phyloP scores from a whole-genome alignment of 2,888 invertebrate genomes.

The Sarcophaga subvicina region DNA sequence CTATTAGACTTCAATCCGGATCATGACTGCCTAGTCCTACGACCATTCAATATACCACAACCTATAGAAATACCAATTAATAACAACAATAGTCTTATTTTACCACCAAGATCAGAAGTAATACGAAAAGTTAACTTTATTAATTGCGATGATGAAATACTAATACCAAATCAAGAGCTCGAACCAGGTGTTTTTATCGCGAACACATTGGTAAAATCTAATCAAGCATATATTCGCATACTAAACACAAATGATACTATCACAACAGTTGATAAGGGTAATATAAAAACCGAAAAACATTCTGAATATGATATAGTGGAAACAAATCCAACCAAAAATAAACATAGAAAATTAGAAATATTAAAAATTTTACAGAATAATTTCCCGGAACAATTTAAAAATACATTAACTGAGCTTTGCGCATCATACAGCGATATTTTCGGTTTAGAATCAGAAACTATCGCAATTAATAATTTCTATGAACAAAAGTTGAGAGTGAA shows the following conservation, averaged over 20 bases:
- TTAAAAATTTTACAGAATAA: neutral
- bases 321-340: neutral
- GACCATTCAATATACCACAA: too few species aligned
- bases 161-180: conserved; percentile 8
- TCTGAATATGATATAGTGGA: neutral
- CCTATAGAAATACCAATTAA: too few species aligned
- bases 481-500: too few species aligned
- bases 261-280: neutral
- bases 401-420: too few species aligned
- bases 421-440: too few species aligned
- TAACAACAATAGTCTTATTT: too few species aligned
- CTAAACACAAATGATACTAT: conserved; percentile 3
- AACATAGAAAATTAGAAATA: neutral
- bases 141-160: neutral
- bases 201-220: conserved; percentile 13
- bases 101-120: neutral
- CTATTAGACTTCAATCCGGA: too few species aligned
- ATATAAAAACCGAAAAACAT: neutral
- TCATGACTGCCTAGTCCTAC: too few species aligned
- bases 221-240: neutral
- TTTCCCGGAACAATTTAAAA: neutral
- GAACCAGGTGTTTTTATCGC: conserved; percentile 11
- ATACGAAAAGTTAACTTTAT: neutral
- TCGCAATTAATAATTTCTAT: neutral
- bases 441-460: neutral